Evolutionary conservation across 2,888 invertebrate species (phyloP), one percentile per base, ranked within the genome.

Genomic region (Chorisops tibialis): DNA sequence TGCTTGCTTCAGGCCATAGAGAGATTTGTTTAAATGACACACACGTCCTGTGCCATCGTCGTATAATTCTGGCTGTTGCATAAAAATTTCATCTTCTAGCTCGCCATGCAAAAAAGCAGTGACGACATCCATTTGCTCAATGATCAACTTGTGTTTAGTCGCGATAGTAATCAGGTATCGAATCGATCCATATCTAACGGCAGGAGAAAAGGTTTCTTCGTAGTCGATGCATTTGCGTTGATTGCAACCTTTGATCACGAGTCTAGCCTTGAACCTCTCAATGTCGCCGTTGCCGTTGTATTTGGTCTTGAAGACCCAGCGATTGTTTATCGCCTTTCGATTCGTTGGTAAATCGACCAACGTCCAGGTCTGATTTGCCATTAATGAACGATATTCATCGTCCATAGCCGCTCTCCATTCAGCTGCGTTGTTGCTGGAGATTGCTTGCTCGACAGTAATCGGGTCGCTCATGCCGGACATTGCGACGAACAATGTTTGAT

Each of bases 1-100:
- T 2, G 67, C 63, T 58, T 67, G 67, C 58, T 67, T 66, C 2
- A 68, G 59, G 4, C 66, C 67, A 59, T 68, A 68, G 14, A 68
- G n/a, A 14, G 60, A 49, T 56, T 66, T 63, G 4, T 61, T 59
- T 6, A 68, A 52, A 45, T 59, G 61, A 52, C 67, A 67, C 2
- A 67, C 67, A 9, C 59, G 56, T 22, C 35, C 51, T 38, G 63
- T 50, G 14, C 56, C 14, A 65, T 59, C 41, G 49, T 58, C 21
- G 67, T 65, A 59, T 19, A 65, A 65, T 37, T 68, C 58, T n/a
- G 65, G 67, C 47, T 69, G 66, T 9, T 48, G 11, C 56, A 69
- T 67, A 52, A 35, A 67, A 3, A 67, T 62, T 12, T 65, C 65
- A 18, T 66, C 65, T n/a, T 62, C 59, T 7, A 66, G 49, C 16